Percentiles rank a stretch among this genome's conserved stretches.
phyloP scores from a whole-genome alignment of 2,797 vertebrate genomes.

The Coendou prehensilis region DNA sequence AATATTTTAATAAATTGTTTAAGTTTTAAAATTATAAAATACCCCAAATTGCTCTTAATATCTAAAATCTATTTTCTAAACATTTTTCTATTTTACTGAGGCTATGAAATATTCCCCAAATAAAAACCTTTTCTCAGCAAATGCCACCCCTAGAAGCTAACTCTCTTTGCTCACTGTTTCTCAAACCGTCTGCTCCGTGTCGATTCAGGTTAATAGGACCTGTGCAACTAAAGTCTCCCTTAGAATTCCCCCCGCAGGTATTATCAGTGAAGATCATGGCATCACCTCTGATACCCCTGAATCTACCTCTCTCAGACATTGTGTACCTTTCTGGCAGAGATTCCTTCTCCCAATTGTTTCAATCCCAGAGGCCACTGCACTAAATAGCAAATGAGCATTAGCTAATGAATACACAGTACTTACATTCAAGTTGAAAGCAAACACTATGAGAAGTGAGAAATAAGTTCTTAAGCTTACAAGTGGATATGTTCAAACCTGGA shows the following conservation, averaged over 20 bases:
- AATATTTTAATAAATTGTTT: slow-evolving; percentile 6
- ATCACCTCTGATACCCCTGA: not conserved
- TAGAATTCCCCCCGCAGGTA: not conserved
- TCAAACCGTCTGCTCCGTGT: slow-evolving; percentile 45
- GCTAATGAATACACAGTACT: not conserved
- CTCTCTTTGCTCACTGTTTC: not conserved
- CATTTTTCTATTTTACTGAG: not conserved
- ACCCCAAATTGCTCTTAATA: not conserved
- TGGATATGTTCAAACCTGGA: not conserved
- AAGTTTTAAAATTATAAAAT: slow-evolving; percentile 14
- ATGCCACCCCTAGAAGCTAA: not conserved
- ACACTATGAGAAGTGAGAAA: slow-evolving; percentile 13
- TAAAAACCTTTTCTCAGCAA: slow-evolving; percentile 60
- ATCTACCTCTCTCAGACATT: not conserved
- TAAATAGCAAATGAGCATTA: not conserved
- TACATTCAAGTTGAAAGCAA: not conserved
- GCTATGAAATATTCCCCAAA: not conserved
- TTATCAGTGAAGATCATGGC: not conserved
- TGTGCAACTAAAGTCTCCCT: slow-evolving; percentile 19
- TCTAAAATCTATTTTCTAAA: not conserved
- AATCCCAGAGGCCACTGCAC: not conserved
- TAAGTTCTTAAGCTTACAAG: not conserved
- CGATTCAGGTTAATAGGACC: slow-evolving; percentile 43
- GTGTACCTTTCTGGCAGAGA: not conserved
- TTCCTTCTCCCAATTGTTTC: not conserved